Evolutionary conservation across 2,797 vertebrate genomes (phyloP).

Genomic region (Chiloscyllium punctatum): DNA sequence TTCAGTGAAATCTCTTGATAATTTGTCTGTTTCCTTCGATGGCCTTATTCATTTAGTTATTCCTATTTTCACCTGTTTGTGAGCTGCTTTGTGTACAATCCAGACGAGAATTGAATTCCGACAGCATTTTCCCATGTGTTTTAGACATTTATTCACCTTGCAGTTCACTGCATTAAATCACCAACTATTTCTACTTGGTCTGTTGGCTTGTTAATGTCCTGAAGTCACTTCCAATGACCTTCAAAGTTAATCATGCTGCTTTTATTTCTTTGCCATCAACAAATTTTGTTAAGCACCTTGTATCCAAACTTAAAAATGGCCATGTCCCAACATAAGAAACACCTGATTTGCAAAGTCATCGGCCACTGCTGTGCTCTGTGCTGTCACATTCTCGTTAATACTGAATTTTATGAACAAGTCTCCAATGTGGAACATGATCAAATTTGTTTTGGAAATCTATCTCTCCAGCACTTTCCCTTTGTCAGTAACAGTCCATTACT

Average conservation of each 20-base stretch:
- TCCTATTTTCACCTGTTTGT: neutral
- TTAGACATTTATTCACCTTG: neutral
- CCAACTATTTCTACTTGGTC: neutral
- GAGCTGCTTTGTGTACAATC: neutral
- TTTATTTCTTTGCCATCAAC: neutral
- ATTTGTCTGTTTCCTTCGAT: neutral
- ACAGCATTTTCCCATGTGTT: neutral
- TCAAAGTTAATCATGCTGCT: neutral
- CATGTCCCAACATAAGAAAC: neutral
- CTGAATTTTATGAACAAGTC: neutral
- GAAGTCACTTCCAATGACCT: neutral
- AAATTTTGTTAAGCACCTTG: neutral
- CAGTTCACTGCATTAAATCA: neutral
- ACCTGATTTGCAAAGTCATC: neutral
- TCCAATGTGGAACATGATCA: neutral
- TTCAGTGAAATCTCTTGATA: neutral
- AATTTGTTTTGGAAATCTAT: neutral
- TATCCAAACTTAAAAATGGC: neutral
- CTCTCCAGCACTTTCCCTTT: neutral
- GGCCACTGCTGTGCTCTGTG: no score
- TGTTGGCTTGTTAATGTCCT: neutral
- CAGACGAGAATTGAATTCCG: neutral
- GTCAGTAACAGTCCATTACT: neutral
- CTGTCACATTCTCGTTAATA: neutral
- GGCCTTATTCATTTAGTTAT: neutral